These are phyloP conservation scores for Rhinoraja longicauda DNA, from an alignment of 2,797 vertebrate genomes.

Conservation along the genomic window DNA sequence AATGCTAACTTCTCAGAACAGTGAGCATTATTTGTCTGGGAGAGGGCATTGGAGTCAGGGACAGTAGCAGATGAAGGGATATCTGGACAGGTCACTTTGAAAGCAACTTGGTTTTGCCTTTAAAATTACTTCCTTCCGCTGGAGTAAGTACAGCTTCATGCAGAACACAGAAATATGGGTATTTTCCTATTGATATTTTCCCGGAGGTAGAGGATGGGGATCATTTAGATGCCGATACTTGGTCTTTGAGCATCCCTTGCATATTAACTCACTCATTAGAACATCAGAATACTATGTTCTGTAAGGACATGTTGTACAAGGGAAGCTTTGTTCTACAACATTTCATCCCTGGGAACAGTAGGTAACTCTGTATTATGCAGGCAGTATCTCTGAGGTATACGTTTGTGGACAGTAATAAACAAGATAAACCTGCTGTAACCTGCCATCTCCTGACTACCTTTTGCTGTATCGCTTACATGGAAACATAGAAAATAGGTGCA, in stretches of 20 bases:
- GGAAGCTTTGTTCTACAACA: neutral
- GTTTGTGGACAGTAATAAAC: no score
- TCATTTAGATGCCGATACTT: neutral
- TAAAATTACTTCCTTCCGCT: neutral
- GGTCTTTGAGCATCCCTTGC: neutral
- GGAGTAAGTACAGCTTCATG: neutral
- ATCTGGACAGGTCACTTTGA: neutral
- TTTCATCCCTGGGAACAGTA: neutral
- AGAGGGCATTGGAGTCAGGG: neutral
- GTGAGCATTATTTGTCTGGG: neutral
- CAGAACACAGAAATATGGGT: neutral
- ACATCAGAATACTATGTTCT: neutral
- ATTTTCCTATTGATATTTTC: neutral
- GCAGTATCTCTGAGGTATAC: neutral
- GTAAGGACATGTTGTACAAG: neutral
- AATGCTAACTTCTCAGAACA: no score
- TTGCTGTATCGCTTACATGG: neutral
- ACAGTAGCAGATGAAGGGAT: no score
- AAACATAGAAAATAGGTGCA: no score
- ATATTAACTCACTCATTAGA: neutral
- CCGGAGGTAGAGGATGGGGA: neutral
- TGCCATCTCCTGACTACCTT: neutral
- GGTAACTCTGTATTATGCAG: neutral
- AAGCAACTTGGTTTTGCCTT: no score
- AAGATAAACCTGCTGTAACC: neutral